Conservation (phyloP, 2,113 vertebrate genomes). For the Aegithalos caudatus region DNA sequence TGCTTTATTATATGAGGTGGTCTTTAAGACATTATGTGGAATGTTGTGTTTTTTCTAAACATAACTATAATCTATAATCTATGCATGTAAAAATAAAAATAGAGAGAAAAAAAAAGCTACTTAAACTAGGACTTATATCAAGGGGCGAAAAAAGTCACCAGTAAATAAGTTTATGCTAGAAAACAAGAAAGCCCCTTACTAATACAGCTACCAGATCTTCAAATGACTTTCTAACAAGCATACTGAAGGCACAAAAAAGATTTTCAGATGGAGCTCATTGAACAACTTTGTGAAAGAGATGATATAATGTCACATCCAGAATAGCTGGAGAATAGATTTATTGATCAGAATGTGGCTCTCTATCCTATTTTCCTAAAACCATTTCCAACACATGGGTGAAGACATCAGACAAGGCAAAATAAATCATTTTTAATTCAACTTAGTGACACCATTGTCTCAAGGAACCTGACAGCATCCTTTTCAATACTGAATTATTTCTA, state of each 20-base stretch:
- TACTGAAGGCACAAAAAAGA: neutral
- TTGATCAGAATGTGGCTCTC: neutral
- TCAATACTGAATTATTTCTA: neutral
- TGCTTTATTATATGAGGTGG: neutral
- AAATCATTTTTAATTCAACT: neutral
- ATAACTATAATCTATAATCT: neutral
- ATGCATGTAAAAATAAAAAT: neutral
- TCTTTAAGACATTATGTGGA: neutral
- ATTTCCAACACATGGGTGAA: neutral
- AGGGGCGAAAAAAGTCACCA: rapidly evolving
- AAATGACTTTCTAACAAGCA: neutral
- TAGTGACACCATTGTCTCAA: neutral
- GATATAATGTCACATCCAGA: neutral
- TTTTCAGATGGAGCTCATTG: neutral
- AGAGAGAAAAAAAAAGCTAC: neutral
- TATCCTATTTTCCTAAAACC: neutral
- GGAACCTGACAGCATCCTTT: neutral
- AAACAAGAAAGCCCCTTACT: neutral
- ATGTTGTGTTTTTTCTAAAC: neutral
- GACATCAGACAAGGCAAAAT: neutral
- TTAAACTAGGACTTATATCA: neutral
- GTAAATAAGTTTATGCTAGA: neutral
- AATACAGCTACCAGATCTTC: neutral
- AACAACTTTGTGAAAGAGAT: neutral
- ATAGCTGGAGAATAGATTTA: neutral